Percentiles rank a stretch among this genome's conserved stretches.
These are phyloP conservation scores for Sialis lutaria DNA, from an alignment of 2,888 invertebrate species.

Conservation along the genomic window DNA sequence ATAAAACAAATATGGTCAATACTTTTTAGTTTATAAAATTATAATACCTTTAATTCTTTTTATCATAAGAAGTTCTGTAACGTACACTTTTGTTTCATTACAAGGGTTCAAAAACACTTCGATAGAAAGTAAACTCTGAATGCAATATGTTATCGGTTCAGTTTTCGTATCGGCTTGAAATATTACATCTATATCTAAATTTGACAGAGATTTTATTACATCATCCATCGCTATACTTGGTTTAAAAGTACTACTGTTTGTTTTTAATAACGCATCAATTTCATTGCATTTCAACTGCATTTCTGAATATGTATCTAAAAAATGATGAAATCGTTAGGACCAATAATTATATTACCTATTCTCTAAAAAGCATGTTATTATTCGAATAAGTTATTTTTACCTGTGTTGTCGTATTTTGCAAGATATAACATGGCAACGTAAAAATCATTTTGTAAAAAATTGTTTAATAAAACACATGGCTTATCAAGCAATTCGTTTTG, in stretches of 20 bases:
- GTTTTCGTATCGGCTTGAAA: conserved; percentile 34
- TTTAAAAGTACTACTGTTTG: conserved; percentile 31
- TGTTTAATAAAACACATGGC: conserved; percentile 46
- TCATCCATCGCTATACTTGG: conserved; percentile 38
- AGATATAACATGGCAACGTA: conserved; percentile 67
- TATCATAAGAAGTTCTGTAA: conserved; percentile 67
- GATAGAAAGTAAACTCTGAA: conserved; percentile 68
- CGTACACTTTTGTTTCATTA: conserved; percentile 61
- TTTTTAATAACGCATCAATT: conserved; percentile 41
- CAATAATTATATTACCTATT: conserved; percentile 1
- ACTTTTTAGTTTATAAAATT: neutral
- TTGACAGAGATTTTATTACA: conserved; percentile 39
- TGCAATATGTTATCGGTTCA: conserved; percentile 51
- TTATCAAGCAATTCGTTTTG: conserved; percentile 38
- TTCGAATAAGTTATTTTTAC: conserved; percentile 29
- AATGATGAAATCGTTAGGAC: neutral
- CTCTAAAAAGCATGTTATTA: neutral
- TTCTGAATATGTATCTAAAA: conserved; percentile 4
- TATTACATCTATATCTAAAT: conserved; percentile 42
- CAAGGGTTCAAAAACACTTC: conserved; percentile 75
- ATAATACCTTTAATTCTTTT: conserved; percentile 56
- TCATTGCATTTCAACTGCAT: conserved; percentile 51
- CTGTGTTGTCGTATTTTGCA: conserved; percentile 64
- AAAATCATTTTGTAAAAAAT: conserved; percentile 54
- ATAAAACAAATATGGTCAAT: neutral